These are phyloP conservation scores for Sebastes kiyomatsui DNA, from an alignment of 2,797 vertebrate species.

Conservation along the genomic window DNA sequence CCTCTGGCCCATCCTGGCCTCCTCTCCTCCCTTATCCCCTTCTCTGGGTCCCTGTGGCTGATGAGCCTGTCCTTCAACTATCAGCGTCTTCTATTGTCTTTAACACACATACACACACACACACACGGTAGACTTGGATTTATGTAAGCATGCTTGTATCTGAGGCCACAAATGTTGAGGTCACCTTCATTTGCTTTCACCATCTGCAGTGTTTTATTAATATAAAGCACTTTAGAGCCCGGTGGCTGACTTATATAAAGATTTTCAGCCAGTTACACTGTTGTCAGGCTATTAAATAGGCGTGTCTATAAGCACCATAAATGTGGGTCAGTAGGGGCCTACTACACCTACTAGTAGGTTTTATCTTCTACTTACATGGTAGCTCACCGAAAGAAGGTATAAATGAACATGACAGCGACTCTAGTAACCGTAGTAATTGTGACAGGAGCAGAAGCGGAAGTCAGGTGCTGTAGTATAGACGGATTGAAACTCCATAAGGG, in stretches of 20 bases:
- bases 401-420: too few species aligned
- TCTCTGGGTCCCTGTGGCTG: conserved; percentile 68
- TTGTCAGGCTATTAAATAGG: not conserved
- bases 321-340: too few species aligned
- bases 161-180: conserved; percentile 45
- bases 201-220: conserved; percentile 34
- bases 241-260: not conserved
- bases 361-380: too few species aligned
- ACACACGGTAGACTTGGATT: conserved; percentile 4
- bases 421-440: too few species aligned
- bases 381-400: too few species aligned
- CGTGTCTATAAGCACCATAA: too few species aligned
- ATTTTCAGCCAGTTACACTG: not conserved
- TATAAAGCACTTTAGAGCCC: not conserved
- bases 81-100: conserved; percentile 70
- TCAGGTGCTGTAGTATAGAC: too few species aligned
- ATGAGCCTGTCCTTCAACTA: conserved; percentile 80
- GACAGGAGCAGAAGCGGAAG: too few species aligned
- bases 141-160: conserved; percentile 16
- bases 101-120: conserved; percentile 38
- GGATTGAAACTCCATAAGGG: too few species aligned
- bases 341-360: too few species aligned
- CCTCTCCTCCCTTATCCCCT: conserved; percentile 65
- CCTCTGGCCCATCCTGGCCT: conserved; percentile 61
- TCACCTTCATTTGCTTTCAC: conserved; percentile 59